Evolutionary conservation across 2,113 vertebrate genomes (phyloP), one percentile per base, ranked within the genome.

Genomic region (Pseudolaguvia tuberculata): DNA sequence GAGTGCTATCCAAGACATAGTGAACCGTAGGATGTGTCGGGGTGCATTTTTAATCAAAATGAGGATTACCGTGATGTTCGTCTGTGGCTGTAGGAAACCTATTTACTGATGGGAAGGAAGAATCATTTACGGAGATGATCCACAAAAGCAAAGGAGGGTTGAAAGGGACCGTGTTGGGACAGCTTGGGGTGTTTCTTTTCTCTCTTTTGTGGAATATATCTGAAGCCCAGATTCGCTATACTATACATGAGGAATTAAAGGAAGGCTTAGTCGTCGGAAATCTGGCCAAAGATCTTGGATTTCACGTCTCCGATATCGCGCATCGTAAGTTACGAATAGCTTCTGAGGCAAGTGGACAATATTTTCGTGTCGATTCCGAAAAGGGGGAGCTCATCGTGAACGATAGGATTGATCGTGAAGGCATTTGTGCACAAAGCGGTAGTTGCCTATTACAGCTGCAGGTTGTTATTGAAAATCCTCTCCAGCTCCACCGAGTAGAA

Each of bases 321-420:
- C 15, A 85, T 20, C 89, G 90, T 52, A 89, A 88, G 67, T 74
- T 91, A 78, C 85, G 86, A 70, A 83, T 92, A 78, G 85, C 89
- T 27, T 86, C 89, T 17, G 89, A 90, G 57, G 77, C 85, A 3
- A 82, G 74, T 42, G 88, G 84, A 78, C 79, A 53, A 62, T 89
- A 87, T 85, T 90, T 92, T 79, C 87, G 85, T 0, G 82, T 92
- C 77, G 84, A 89, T 79, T 72, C 87, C 77, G 87, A 65, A 0
- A 87, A 84, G 0, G 91, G 91, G 1, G 82, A 85, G 75, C 78
- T 92, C 76, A 62, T 86, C 4, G 84, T 92, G 1, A 85, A 84
- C 45, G 84, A 85, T 50, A 82, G 83, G 78, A 88, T 92, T 71
- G 92, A 93, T 82, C 86, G 92, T 12, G 92, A 94, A 73, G 76